These are phyloP conservation scores for Suncus etruscus DNA, from an alignment of 2,113 vertebrate species.

Conservation along the genomic window DNA sequence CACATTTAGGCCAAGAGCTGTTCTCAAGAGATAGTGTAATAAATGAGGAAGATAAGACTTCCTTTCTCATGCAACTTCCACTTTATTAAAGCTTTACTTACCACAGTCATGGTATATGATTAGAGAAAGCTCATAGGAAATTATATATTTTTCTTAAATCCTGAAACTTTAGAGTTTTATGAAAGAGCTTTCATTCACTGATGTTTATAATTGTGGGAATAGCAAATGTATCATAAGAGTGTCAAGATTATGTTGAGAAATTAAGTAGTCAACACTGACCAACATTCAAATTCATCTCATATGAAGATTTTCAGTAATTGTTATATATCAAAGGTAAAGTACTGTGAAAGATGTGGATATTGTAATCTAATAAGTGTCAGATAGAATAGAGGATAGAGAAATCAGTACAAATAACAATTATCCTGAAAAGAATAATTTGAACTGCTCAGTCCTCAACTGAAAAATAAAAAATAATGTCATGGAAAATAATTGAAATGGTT, in stretches of 20 bases:
- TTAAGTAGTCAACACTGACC: not conserved
- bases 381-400: not conserved
- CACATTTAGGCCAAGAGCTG: not conserved
- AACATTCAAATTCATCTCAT: not conserved
- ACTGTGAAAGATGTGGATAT: not conserved
- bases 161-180: constrained; percentile 12
- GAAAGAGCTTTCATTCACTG: not conserved
- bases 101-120: not conserved
- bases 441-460: not conserved
- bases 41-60: not conserved
- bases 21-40: not conserved
- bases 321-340: not conserved
- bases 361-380: not conserved
- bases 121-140: not conserved
- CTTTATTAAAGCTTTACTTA: not conserved
- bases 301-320: constrained; percentile 31
- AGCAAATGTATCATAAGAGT: not conserved
- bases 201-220: not conserved
- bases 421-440: not conserved
- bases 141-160: constrained; percentile 8
- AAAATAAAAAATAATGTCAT: not conserved
- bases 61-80: constrained; percentile 14
- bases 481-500: not conserved
- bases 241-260: not conserved
- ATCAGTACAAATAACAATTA: not conserved